Conservation (phyloP, 2,113 vertebrate species). For the Okapia johnstoni region DNA sequence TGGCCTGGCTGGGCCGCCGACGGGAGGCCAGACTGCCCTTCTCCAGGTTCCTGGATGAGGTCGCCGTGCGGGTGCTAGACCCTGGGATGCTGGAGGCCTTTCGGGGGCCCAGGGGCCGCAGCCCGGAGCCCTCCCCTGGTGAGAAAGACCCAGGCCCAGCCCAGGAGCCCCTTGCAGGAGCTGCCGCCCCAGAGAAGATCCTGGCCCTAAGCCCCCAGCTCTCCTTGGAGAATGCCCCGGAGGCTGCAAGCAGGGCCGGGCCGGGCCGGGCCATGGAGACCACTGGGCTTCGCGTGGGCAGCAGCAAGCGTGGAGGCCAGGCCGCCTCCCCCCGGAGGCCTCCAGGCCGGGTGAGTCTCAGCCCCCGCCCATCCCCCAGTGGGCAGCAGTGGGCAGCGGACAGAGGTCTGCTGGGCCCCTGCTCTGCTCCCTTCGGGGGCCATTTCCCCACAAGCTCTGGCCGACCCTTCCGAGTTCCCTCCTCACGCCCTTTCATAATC, state of each 20-base stretch:
- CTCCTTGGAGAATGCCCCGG: constrained; percentile 58
- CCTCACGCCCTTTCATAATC: background rate
- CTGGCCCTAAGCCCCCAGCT: constrained; percentile 72
- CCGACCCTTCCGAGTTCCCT: rapidly evolving
- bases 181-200: background rate
- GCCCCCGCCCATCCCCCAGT: background rate
- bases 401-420: background rate
- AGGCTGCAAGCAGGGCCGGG: background rate
- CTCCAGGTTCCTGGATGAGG: constrained; percentile 93
- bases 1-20: constrained; percentile 75
- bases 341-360: constrained; percentile 49
- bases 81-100: constrained; percentile 80
- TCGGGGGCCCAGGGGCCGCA: constrained; percentile 60
- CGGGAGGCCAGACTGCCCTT: constrained; percentile 88
- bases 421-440: rapidly evolving
- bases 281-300: background rate
- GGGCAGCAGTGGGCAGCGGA: rapidly evolving
- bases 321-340: background rate
- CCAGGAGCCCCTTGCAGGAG: constrained; percentile 25
- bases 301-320: rapidly evolving
- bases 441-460: background rate
- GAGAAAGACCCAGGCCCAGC: background rate
- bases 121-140: constrained; percentile 57
- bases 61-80: constrained; percentile 87
- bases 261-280: rapidly evolving